Evolutionary conservation across 2,113 vertebrate species (phyloP), one percentile per base, ranked within the genome.

Genomic region (Larimichthys polyactis): DNA sequence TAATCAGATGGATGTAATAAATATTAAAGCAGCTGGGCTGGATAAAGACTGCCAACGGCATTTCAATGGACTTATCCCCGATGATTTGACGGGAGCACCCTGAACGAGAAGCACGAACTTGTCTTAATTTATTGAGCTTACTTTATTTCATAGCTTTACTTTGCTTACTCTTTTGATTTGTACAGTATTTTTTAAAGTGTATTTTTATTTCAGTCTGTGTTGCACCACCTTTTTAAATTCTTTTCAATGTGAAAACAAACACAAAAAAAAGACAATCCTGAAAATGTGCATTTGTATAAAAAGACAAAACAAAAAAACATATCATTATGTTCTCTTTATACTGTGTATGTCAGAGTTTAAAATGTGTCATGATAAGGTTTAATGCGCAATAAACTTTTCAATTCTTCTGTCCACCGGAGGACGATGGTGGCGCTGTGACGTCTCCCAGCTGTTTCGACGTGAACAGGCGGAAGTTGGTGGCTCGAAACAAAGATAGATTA

Each of bases 51-150:
- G 43, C 19, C 7, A 2, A 44, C 16, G 16, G n/a, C 24, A 17
- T 75, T 85, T 77, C 79, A 49, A 27, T 74, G 62, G 75, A 85
- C 57, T 52, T 54, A 20, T 57, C 7, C 36, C 12, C 9, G 6
- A 20, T 43, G 2, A 72, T 70, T 69, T 66, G 22, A 54, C 24
- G 44, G 48, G 22, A 68, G 22, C n/a, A 14, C 11, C 12, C 29
- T 71, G 5, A 66, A 70, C 32, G 62, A 83, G 46, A 79, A 40
- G 40, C 32, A 76, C 36, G 7, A 70, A 62, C 75, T 17, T 78
- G 17, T 64, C 20, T 84, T 91, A 82, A 91, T 85, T 92, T 92
- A 91, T 92, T 91, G 76, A 81, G 4, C 16, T 87, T 3, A 36
- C 43, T 60, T 79, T 4, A 71, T 75, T 71, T 71, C 48, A 57